phyloP scores from a whole-genome alignment of 2,113 vertebrate genomes.

The Mastomys natalensis region DNA sequence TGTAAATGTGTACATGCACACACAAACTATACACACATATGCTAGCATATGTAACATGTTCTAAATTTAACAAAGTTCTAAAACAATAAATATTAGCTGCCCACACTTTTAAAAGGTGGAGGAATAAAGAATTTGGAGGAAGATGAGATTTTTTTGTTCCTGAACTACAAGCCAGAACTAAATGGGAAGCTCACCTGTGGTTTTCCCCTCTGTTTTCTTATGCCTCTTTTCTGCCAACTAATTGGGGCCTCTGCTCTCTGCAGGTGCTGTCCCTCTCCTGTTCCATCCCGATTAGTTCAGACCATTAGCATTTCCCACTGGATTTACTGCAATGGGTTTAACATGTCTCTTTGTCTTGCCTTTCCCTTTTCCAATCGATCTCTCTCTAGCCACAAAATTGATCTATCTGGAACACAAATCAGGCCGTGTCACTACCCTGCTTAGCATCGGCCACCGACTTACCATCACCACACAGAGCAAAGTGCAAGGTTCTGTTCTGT shows the following conservation, averaged over 20 bases:
- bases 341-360: not conserved
- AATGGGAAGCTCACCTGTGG: not conserved
- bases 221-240: not conserved
- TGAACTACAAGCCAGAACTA: not conserved
- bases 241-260: not conserved
- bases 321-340: not conserved
- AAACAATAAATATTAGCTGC: not conserved
- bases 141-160: not conserved
- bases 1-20: not conserved
- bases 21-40: not conserved
- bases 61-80: not conserved
- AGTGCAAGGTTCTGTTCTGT: not conserved
- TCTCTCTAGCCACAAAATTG: slow-evolving; percentile 43
- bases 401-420: slow-evolving; percentile 43
- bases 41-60: not conserved
- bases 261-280: not conserved
- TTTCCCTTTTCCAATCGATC: not conserved
- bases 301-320: slow-evolving; percentile 28
- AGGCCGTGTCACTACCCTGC: not conserved
- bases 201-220: not conserved
- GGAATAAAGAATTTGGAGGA: not conserved
- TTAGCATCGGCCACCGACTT: not conserved
- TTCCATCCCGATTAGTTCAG: not conserved
- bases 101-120: not conserved
- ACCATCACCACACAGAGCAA: not conserved